Base-by-base conservation (phyloP, 2,888 invertebrate species). In the Ornithoptera alexandrae region DNA sequence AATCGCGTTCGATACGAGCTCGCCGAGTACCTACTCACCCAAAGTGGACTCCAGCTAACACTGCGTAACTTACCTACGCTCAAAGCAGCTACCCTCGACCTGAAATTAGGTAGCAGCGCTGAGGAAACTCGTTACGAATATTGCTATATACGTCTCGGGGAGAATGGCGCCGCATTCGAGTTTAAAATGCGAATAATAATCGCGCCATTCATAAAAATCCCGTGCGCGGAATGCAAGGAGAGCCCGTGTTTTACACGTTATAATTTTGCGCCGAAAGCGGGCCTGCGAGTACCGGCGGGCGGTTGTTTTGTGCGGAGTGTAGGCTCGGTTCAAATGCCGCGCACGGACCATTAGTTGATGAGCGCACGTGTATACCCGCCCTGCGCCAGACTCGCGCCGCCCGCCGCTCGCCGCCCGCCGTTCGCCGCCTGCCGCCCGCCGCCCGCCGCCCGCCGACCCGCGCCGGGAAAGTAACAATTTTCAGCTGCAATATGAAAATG, bases 291-390 rank as follows among this genome's bases (percentile, higher is more conserved):
- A 82, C 46, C 30, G 83, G 85, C 81, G 79, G 88, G 82, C 84
- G 83, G 84, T 84, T 89, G 88, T 88, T 90, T 89, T 89, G 85
- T 89, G 82, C 82, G 77, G 89, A 88, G 89, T 87, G 89, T 89
- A 90, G 91, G 88, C 88, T 89, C 89, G 88, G 92, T 92, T 92
- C 92, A 92, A 90, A 91, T 91, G 91, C 90, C 90, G 91, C 89
- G 91, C 87, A 93, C 90, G 93, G 93, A 88, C 93, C 93, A 93
- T 93, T 93, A 93, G 93, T 90, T 93, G 93, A 93, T 93, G 93
- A 93, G 79, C 78, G 89, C 89, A 86, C 88, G 89, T 89, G 89
- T 84, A 81, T 84, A 81, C 86, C 82, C 85, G 84, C 85, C 86
- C 87, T 83, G 83, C 83, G 82, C 79, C 81, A 82, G 82, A 77